Evolutionary conservation across 2,888 invertebrate genomes (phyloP).

Genomic region (Adelognathus sp.): DNA sequence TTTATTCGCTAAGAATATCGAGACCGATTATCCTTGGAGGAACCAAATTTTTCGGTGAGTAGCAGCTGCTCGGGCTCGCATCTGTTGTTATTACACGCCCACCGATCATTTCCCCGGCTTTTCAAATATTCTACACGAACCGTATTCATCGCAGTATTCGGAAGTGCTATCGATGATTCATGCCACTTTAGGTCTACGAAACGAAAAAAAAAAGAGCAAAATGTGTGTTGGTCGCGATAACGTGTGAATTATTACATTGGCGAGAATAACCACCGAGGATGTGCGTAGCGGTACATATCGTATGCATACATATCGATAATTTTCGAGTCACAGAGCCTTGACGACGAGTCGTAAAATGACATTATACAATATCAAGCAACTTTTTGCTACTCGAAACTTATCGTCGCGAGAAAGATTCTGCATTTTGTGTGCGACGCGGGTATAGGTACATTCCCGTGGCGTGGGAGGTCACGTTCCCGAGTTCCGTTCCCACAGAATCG

Average conservation of each 20-base stretch:
- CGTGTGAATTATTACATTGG: constrained; percentile 27
- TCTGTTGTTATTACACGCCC: too few species aligned
- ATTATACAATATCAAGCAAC: not conserved
- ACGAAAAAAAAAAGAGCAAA: not conserved
- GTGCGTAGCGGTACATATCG: not conserved
- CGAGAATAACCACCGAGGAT: not conserved
- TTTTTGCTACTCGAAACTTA: not conserved
- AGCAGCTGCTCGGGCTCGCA: too few species aligned
- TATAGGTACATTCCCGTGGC: constrained; percentile 40
- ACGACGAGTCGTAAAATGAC: not conserved
- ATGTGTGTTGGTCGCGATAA: not conserved
- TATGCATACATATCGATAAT: not conserved
- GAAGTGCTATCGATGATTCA: constrained; percentile 3
- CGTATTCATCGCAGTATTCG: not conserved
- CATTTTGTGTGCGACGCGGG: constrained; percentile 19
- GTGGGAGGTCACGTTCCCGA: constrained; percentile 63
- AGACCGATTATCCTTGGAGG: not conserved
- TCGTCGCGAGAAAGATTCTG: not conserved
- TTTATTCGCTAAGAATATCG: not conserved
- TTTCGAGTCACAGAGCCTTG: not conserved
- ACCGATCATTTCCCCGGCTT: too few species aligned
- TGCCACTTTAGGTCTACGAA: not conserved
- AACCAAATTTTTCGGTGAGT: not conserved
- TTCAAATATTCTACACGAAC: too few species aligned
- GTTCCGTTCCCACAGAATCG: constrained; percentile 64